Evolutionary conservation across 2,113 vertebrate genomes (phyloP).

Genomic region (Melanerpes aurifrons): DNA sequence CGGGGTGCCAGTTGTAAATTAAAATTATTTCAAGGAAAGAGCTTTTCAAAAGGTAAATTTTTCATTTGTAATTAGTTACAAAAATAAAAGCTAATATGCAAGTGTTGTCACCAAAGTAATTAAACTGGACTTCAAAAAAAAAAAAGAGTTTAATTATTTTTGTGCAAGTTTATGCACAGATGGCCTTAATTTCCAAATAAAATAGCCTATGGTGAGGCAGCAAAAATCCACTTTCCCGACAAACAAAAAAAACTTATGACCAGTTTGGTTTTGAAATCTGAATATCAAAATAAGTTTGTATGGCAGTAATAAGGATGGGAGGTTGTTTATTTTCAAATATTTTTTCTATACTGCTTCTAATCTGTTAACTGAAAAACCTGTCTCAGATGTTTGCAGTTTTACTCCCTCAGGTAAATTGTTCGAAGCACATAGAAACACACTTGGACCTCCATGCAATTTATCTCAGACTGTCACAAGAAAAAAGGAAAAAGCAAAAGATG

Average conservation of each 20-base stretch:
- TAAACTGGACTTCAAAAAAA: slow-evolving; percentile 47
- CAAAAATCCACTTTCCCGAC: neutral
- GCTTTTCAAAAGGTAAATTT: neutral
- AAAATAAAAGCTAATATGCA: slow-evolving; percentile 26
- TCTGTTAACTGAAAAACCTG: neutral
- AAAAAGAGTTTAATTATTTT: slow-evolving; percentile 25
- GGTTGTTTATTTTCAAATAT: neutral
- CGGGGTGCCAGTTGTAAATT: neutral
- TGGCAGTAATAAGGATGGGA: neutral
- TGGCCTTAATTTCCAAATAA: neutral
- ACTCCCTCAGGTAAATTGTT: neutral
- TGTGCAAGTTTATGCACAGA: neutral
- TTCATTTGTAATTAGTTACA: slow-evolving; percentile 36
- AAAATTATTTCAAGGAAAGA: neutral
- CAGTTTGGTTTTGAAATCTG: neutral
- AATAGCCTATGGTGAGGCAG: neutral
- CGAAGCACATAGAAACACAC: neutral
- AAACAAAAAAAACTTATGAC: neutral
- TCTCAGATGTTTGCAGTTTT: neutral
- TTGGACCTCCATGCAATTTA: neutral
- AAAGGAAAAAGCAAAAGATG: neutral
- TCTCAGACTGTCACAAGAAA: neutral
- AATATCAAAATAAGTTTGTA: neutral
- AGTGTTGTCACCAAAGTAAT: slow-evolving; percentile 24
- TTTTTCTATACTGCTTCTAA: neutral